Evolutionary conservation across 2,113 vertebrate species (phyloP).

Genomic region (Dromiciops gliroides): DNA sequence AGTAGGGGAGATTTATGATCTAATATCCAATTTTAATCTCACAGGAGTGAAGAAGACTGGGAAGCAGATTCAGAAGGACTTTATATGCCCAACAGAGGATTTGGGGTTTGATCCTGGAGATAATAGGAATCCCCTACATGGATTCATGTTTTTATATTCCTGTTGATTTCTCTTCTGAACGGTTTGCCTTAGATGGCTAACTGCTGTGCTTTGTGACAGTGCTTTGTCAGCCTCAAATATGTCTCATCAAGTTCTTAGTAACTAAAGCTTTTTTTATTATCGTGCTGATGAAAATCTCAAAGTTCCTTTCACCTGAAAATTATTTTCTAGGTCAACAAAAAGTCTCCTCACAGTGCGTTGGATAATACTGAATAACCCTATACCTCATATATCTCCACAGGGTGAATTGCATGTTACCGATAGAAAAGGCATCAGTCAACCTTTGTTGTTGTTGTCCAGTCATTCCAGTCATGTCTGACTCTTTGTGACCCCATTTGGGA

Average conservation of each 20-base stretch:
- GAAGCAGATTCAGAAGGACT: too few species aligned
- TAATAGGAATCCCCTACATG: too few species aligned
- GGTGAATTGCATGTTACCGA: neutral
- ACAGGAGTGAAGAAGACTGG: too few species aligned
- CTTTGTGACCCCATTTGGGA: neutral
- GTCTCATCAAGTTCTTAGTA: neutral
- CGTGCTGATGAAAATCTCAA: neutral
- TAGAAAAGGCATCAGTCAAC: neutral
- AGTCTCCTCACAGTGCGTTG: neutral
- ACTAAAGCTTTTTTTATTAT: neutral
- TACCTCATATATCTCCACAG: neutral
- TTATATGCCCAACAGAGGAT: too few species aligned
- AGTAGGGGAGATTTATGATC: too few species aligned
- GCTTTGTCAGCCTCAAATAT: neutral
- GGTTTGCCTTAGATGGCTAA: neutral
- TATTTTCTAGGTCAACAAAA: neutral
- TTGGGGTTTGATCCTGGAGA: too few species aligned
- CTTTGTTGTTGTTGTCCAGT: neutral
- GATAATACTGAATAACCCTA: neutral
- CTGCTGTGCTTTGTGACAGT: neutral
- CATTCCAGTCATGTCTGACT: neutral
- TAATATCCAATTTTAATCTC: too few species aligned
- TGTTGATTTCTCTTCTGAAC: neutral
- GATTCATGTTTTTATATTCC: neutral
- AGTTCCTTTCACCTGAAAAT: neutral